phyloP scores from a whole-genome alignment of 2,888 invertebrate species.

The Catocala fraxini region DNA sequence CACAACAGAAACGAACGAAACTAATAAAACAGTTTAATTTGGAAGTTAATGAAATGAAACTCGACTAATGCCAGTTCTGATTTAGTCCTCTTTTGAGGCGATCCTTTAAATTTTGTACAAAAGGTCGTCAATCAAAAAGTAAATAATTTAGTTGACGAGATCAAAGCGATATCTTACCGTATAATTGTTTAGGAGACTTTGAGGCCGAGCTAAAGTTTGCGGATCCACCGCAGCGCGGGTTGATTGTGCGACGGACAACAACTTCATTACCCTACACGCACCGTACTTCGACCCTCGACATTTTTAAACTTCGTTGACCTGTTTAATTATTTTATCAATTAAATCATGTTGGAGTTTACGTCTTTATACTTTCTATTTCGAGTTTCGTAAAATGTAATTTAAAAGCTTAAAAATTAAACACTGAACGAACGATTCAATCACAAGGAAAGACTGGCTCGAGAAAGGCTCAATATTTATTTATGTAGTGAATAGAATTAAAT shows the following conservation, averaged over 20 bases:
- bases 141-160: conserved; percentile 59
- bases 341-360: conserved; percentile 3
- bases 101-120: conserved; percentile 42
- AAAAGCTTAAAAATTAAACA: no score
- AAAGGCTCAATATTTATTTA: no score
- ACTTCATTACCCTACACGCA: conserved; percentile 47
- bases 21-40: conserved; percentile 25
- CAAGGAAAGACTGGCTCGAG: no score
- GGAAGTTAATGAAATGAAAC: conserved; percentile 26
- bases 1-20: conserved; percentile 17
- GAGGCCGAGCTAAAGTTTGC: conserved; percentile 34
- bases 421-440: no score
- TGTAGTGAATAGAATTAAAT: no score
- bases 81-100: conserved; percentile 24
- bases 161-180: conserved; percentile 59
- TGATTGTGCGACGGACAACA: conserved; percentile 42
- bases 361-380: no score
- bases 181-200: conserved; percentile 48
- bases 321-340: conserved; percentile 37
- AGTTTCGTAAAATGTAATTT: no score
- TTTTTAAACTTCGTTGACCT: conserved; percentile 30
- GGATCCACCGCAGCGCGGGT: conserved; percentile 23
- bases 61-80: conserved; percentile 20
- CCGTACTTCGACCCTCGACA: conserved; percentile 40
- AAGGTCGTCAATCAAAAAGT: conserved; percentile 60